Percentiles rank a stretch among this genome's conserved stretches.
Evolutionary conservation across 2,888 invertebrate species (phyloP).

Genomic region (Hofmannophila pseudospretella): DNA sequence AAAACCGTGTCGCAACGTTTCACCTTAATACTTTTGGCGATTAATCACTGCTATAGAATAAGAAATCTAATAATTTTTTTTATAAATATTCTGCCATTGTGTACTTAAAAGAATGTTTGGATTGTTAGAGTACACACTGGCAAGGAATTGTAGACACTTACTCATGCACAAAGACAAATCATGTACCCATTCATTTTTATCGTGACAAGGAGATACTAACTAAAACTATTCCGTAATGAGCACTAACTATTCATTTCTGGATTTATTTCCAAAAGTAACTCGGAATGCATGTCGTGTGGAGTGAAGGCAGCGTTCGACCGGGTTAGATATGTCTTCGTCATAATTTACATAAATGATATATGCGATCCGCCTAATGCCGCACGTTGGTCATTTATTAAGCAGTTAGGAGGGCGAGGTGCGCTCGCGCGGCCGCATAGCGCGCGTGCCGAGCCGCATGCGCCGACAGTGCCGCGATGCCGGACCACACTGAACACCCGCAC

Average conservation of each 20-base stretch:
- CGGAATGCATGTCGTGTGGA: slow-evolving; percentile 66
- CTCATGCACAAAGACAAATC: too few relatives aligned
- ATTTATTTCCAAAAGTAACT: slow-evolving; percentile 51
- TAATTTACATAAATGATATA: slow-evolving; percentile 78
- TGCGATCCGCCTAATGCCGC: slow-evolving; percentile 72
- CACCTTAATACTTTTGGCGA: too few relatives aligned
- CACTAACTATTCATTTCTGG: slow-evolving; percentile 40
- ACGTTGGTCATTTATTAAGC: slow-evolving; percentile 71
- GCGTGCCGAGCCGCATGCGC: slow-evolving; percentile 67
- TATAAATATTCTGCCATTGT: too few relatives aligned
- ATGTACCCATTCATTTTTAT: slow-evolving; percentile 12
- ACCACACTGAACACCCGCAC: slow-evolving; percentile 58
- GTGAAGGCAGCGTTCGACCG: slow-evolving; percentile 56
- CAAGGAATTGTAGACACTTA: too few relatives aligned
- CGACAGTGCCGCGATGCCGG: slow-evolving; percentile 51
- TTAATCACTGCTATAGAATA: too few relatives aligned
- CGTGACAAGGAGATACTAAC: slow-evolving; percentile 26
- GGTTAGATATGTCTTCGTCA: slow-evolving; percentile 77
- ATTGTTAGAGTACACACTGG: too few relatives aligned
- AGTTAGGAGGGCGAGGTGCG: slow-evolving; percentile 48
- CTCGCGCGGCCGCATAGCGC: slow-evolving; percentile 60
- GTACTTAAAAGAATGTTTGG: too few relatives aligned
- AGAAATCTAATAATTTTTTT: too few relatives aligned
- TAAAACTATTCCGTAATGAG: slow-evolving; percentile 11
- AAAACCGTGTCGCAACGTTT: too few relatives aligned